A percentile compares a stretch with the other conserved stretches of the same genome.
Evolutionary conservation across 2,797 vertebrate species (phyloP).

Genomic region (Macropus fuliginosus): DNA sequence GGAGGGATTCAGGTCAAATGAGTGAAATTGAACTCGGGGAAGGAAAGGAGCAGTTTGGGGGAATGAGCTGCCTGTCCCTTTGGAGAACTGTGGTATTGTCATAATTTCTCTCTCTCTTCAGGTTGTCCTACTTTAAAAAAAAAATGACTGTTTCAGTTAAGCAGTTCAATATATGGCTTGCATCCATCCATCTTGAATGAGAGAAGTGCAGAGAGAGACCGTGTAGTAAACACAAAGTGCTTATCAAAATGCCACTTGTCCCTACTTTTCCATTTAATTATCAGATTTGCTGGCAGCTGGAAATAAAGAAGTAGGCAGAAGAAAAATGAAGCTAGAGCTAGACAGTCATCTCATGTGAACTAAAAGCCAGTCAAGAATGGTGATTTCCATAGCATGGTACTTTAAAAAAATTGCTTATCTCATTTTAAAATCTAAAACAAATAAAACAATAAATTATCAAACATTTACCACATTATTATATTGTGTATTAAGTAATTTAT

Average conservation of each 20-base stretch:
- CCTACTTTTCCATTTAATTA: slow-evolving; percentile 85
- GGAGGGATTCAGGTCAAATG: slow-evolving; percentile 52
- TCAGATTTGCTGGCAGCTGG: slow-evolving; percentile 80
- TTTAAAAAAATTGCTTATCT: slow-evolving; percentile 20
- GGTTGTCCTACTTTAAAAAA: slow-evolving; percentile 51
- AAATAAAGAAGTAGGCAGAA: slow-evolving; percentile 68
- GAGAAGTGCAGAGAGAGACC: slow-evolving; percentile 69
- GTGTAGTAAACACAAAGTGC: slow-evolving; percentile 56
- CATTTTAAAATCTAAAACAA: not conserved
- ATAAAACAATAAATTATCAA: not conserved
- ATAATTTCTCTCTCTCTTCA: slow-evolving; percentile 18
- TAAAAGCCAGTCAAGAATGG: slow-evolving; percentile 36
- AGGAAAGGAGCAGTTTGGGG: slow-evolving; percentile 19
- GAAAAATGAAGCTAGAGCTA: slow-evolving; percentile 69
- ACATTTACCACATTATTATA: not conserved
- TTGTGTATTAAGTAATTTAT: not conserved
- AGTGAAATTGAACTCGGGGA: slow-evolving; percentile 52
- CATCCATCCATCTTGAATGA: slow-evolving; percentile 60
- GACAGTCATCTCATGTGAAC: slow-evolving; percentile 68
- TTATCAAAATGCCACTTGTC: slow-evolving; percentile 84
- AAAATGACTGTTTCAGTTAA: slow-evolving; percentile 67
- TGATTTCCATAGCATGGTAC: slow-evolving; percentile 36
- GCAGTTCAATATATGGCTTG: not conserved
- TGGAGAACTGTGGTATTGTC: slow-evolving; percentile 24
- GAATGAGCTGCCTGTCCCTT: slow-evolving; percentile 26